A percentile compares a stretch with the other conserved stretches of the same genome.
phyloP scores from a whole-genome alignment of 2,888 invertebrate genomes.

The Mermis nigrescens region DNA sequence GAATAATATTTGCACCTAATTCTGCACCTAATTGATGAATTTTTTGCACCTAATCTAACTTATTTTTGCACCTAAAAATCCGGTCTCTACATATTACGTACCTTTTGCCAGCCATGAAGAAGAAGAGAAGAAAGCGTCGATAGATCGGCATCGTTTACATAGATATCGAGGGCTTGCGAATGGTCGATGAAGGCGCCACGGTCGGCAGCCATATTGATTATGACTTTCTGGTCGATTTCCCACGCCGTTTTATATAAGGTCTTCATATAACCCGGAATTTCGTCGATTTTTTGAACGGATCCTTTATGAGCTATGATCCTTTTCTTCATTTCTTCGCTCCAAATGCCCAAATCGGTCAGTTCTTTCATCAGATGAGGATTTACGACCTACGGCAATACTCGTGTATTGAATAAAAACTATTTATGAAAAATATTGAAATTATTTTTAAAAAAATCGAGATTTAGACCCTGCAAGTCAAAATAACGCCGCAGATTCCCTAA shows the following conservation, averaged over 20 bases:
- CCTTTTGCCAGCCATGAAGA: constrained; percentile 84
- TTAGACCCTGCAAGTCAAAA: too few relatives aligned
- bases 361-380: constrained; percentile 86
- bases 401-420: too few relatives aligned
- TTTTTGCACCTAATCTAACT: too few relatives aligned
- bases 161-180: constrained; percentile 89
- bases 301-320: constrained; percentile 72
- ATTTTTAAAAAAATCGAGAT: constrained; percentile 14
- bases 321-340: constrained; percentile 90
- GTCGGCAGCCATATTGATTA: constrained; percentile 90
- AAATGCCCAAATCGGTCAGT: constrained; percentile 66
- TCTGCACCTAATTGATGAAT: too few relatives aligned
- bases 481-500: too few relatives aligned
- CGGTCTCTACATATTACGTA: too few relatives aligned
- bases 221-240: constrained; percentile 55
- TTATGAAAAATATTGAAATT: not conserved
- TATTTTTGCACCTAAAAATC: too few relatives aligned
- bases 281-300: constrained; percentile 50
- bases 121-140: constrained; percentile 91
- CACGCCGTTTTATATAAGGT: constrained; percentile 39
- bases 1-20: too few relatives aligned
- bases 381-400: constrained; percentile 56
- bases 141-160: constrained; percentile 80
- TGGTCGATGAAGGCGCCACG: constrained; percentile 95
- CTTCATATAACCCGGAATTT: constrained; percentile 33